Evolutionary conservation across 92 coral and sea anemone genomes (phyloP).

Genomic region (Pocillopora grandis): DNA sequence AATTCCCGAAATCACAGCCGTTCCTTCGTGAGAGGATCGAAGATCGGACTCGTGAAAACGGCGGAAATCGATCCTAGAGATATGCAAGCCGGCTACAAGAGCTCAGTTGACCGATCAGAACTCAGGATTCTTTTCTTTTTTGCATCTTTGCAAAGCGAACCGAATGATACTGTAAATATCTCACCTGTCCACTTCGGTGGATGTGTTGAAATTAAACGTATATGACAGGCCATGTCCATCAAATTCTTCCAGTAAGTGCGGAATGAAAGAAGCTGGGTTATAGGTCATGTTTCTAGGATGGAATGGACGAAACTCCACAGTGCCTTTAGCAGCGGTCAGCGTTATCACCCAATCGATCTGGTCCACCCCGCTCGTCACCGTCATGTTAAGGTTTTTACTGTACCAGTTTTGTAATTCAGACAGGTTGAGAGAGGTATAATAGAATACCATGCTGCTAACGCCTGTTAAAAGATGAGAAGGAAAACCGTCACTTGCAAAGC

Average conservation of each 20-base stretch:
- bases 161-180: neutral
- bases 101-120: too few relatives aligned
- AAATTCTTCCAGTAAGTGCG: conserved; percentile 47
- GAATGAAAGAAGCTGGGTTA: conserved; percentile 55
- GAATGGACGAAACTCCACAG: conserved; percentile 49
- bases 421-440: conserved; percentile 41
- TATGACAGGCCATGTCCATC: conserved; percentile 57
- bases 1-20: too few relatives aligned
- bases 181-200: conserved; percentile 48
- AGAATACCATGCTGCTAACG: conserved; percentile 47
- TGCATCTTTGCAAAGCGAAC: too few relatives aligned
- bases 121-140: too few relatives aligned
- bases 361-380: conserved; percentile 27
- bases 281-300: conserved; percentile 22
- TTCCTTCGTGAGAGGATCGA: too few relatives aligned
- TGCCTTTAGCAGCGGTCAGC: conserved; percentile 49
- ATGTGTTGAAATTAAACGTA: conserved; percentile 47
- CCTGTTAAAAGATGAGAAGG: neutral
- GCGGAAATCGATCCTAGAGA: too few relatives aligned
- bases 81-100: too few relatives aligned
- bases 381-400: conserved; percentile 33
- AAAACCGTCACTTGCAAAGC: too few relatives aligned
- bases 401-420: conserved; percentile 39
- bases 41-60: too few relatives aligned
- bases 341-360: conserved; percentile 44